Evolutionary conservation across 2,113 vertebrate genomes (phyloP).

Genomic region (Blennius ocellaris): DNA sequence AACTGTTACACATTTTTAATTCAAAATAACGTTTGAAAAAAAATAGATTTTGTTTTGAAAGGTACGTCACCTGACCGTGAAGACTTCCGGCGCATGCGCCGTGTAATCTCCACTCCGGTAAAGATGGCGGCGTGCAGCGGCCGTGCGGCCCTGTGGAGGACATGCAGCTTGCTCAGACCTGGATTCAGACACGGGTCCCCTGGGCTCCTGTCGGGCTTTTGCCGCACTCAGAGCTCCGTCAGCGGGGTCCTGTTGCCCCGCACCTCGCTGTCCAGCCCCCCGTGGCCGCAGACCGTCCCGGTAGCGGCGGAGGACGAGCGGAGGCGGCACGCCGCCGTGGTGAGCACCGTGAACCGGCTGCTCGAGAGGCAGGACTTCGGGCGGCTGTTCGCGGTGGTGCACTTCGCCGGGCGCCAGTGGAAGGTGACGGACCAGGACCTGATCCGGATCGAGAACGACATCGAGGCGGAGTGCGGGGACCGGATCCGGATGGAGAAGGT

Average conservation of each 20-base stretch:
- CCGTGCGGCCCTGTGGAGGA: conserved; percentile 53
- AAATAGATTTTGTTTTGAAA: too few relatives aligned
- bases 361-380: conserved; percentile 52
- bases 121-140: conserved; percentile 69
- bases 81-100: conserved; percentile 45
- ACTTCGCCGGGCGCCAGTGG: conserved; percentile 72
- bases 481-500: conserved; percentile 76
- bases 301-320: conserved; percentile 49
- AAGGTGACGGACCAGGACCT: conserved; percentile 75
- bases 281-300: conserved; percentile 37
- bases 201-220: not conserved
- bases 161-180: conserved; percentile 10
- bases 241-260: conserved; percentile 30
- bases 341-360: conserved; percentile 59
- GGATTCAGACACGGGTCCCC: not conserved
- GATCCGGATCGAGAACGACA: conserved; percentile 71
- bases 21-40: too few relatives aligned
- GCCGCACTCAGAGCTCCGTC: conserved; percentile 45
- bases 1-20: too few relatives aligned
- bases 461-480: conserved; percentile 71
- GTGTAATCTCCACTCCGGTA: conserved; percentile 16
- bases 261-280: conserved; percentile 65
- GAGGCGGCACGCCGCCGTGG: conserved; percentile 55
- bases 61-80: too few relatives aligned
- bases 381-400: conserved; percentile 71